These are phyloP conservation scores for Orchesella cincta DNA, from an alignment of 1,140 invertebrate species.

Conservation along the genomic window DNA sequence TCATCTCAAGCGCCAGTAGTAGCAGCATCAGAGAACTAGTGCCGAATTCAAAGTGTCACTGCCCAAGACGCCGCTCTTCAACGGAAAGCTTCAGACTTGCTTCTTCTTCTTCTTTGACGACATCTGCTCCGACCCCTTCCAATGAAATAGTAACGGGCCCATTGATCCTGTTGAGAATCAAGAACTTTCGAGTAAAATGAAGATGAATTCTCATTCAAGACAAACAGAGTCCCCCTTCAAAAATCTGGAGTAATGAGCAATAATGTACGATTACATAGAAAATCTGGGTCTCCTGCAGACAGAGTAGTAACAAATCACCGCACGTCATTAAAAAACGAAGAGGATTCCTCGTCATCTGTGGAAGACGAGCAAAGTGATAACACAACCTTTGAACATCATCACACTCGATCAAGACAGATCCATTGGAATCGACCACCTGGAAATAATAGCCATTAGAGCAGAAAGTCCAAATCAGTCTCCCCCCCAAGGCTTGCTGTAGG, in stretches of 20 bases:
- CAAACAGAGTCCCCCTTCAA: neutral
- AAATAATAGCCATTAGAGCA: neutral
- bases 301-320: neutral
- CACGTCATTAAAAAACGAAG: conserved; percentile 1
- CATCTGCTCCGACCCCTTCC: neutral
- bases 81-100: neutral
- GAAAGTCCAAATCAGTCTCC: conserved; percentile 21
- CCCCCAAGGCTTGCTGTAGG: no score
- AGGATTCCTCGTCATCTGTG: conserved; percentile 3
- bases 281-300: neutral
- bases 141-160: conserved; percentile 20
- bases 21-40: neutral
- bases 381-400: neutral
- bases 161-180: neutral
- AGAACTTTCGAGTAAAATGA: neutral
- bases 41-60: conserved; percentile 28
- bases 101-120: neutral
- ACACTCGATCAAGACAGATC: neutral
- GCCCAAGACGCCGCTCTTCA: neutral
- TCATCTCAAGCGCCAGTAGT: no score
- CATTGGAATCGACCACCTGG: neutral
- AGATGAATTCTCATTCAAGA: neutral
- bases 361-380: conserved; percentile 11
- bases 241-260: neutral
- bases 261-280: neutral